Evolutionary conservation across 2,888 invertebrate species (phyloP).

Genomic region (Mimachlamys varia): DNA sequence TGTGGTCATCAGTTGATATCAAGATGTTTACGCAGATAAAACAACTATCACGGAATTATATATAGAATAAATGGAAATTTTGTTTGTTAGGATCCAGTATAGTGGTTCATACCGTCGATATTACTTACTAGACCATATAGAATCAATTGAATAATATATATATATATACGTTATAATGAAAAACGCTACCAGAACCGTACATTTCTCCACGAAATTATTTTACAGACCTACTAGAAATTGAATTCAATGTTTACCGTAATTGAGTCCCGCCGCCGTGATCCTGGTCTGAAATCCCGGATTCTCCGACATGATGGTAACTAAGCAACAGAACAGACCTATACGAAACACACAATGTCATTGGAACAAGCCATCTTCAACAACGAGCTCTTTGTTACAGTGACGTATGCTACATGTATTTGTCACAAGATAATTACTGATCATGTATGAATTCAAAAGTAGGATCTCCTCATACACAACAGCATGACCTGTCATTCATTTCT

Average conservation of each 20-base stretch:
- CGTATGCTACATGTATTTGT: neutral
- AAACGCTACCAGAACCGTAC: too few relatives aligned
- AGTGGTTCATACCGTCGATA: too few relatives aligned
- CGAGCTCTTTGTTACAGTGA: neutral
- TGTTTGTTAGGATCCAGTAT: too few relatives aligned
- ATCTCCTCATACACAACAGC: neutral
- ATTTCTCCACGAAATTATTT: too few relatives aligned
- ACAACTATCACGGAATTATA: too few relatives aligned
- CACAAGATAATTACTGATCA: neutral
- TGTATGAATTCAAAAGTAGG: neutral
- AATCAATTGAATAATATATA: too few relatives aligned
- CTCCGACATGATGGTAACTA: neutral
- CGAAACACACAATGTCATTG: neutral
- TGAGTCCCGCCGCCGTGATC: slow-evolving; percentile 55
- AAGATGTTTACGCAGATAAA: too few relatives aligned
- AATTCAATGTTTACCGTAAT: slow-evolving; percentile 53
- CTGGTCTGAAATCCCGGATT: slow-evolving; percentile 60
- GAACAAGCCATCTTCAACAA: neutral
- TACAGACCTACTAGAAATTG: too few relatives aligned
- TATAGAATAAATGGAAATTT: too few relatives aligned
- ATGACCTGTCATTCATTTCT: neutral
- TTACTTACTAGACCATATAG: too few relatives aligned
- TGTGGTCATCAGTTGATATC: too few relatives aligned
- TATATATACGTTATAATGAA: too few relatives aligned
- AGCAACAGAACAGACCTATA: neutral